phyloP scores from a whole-genome alignment of 2,888 invertebrate species.

The Galerucella calmariensis region DNA sequence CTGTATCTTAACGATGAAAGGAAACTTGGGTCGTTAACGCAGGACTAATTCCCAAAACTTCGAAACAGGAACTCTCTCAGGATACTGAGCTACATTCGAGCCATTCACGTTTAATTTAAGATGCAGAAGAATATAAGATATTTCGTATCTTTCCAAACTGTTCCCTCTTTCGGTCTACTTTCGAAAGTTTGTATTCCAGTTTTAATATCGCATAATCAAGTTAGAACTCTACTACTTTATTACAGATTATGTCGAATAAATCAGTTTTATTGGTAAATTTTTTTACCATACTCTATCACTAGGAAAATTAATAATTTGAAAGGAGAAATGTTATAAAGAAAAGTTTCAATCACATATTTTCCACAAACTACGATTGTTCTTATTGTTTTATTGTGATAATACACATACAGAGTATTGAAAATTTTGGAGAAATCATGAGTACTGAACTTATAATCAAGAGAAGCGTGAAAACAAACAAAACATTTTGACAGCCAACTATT shows the following conservation, averaged over 20 bases:
- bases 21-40: constrained; percentile 30
- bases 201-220: neutral
- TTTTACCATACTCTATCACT: neutral
- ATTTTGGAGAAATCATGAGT: no score
- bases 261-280: neutral
- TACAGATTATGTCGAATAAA: neutral
- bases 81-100: constrained; percentile 36
- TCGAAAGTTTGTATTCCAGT: constrained; percentile 9
- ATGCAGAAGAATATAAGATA: constrained; percentile 15
- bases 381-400: no score
- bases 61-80: constrained; percentile 36
- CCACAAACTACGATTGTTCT: no score
- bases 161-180: neutral
- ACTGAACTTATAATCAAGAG: no score
- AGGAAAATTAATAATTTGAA: neutral
- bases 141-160: constrained; percentile 16
- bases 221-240: neutral
- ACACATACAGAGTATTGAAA: no score
- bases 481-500: no score
- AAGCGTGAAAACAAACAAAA: no score
- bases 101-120: constrained; percentile 33
- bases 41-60: constrained; percentile 35
- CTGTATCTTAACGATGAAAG: constrained; percentile 27
- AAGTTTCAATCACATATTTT: no score
- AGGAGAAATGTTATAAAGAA: no score